Evolutionary conservation across 2,888 invertebrate genomes (phyloP), one percentile per base, ranked within the genome.

Genomic region (Omphaloscelis lunosa): DNA sequence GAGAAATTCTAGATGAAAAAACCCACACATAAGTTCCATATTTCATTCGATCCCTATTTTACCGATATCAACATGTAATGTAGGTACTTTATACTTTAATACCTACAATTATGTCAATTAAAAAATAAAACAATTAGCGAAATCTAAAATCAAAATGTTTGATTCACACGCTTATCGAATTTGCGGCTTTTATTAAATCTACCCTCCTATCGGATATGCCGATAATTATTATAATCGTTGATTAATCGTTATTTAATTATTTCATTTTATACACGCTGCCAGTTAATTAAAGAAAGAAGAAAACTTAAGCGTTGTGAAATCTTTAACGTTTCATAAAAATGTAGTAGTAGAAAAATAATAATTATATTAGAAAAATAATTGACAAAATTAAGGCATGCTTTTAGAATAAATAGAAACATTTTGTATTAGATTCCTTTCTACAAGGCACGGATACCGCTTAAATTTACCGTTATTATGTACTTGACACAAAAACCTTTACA

Each of bases 111-210:
- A 8, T 15, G 6, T 45, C 8, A 8, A 66, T 59, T 23, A 51
- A 62, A 62, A 56, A 56, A 71, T 61, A 45, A 82, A 75, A 53
- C 41, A 77, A 77, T 83, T 83, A 65, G 41, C 7, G 2, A 51
- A 59, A 77, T 77, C 41, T 62, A 12, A 78, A 79, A 81, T 81
- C 84, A 69, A 53, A 65, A 53, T 59, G 15, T 41, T 56, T 2
- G 39, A 83, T 81, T 81, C 81, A 79, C 71, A 69, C 68, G 67
- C 78, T 85, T 86, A 88, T 84, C 89, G 67, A 58, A 27, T 70
- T 70, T 68, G 78, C 80, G 80, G 81, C 79, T 79, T 87, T 83
- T 66, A 66, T 48, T 59, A 67, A 83, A 71, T 78, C 78, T 83
- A 74, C 56, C 62, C 82, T 70, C 68, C 2, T 83, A 86, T 84